A percentile compares a stretch with the other conserved stretches of the same genome.
Conservation (phyloP, 2,797 vertebrate genomes). For the Peromyscus melanophrys region DNA sequence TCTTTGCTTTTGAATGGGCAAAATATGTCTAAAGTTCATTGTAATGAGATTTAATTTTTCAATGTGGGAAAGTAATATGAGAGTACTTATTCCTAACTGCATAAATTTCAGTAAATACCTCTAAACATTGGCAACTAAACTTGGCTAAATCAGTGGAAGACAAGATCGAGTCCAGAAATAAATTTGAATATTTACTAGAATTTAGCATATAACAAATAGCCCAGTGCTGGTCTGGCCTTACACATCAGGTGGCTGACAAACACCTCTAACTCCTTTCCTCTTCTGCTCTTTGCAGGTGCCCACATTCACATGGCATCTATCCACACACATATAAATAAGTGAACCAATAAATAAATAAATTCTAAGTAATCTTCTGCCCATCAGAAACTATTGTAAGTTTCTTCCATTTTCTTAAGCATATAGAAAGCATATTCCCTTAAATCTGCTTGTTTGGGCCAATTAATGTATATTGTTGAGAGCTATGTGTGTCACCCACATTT, state of each 20-base stretch:
- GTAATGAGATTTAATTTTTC: neutral
- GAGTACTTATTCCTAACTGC: neutral
- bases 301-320: neutral
- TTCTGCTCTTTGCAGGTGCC: neutral
- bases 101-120: constrained; percentile 43
- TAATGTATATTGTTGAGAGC: constrained; percentile 38
- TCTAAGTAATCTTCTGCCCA: constrained; percentile 41
- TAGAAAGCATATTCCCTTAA: constrained; percentile 15
- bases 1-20: constrained; percentile 55
- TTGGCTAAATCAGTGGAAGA: neutral
- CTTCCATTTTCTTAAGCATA: constrained; percentile 7
- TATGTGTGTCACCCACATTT: neutral
- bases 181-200: constrained; percentile 19
- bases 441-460: constrained; percentile 27
- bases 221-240: constrained; percentile 4
- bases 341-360: neutral
- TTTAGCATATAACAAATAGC: constrained; percentile 20
- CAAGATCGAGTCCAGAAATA: neutral
- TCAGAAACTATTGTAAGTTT: constrained; percentile 41
- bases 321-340: neutral
- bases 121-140: constrained; percentile 10
- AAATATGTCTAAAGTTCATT: constrained; percentile 15
- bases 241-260: neutral
- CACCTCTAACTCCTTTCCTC: no score
- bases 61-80: constrained; percentile 34